These are phyloP conservation scores for Cygnus atratus DNA, from an alignment of 2,113 vertebrate species.

Conservation along the genomic window DNA sequence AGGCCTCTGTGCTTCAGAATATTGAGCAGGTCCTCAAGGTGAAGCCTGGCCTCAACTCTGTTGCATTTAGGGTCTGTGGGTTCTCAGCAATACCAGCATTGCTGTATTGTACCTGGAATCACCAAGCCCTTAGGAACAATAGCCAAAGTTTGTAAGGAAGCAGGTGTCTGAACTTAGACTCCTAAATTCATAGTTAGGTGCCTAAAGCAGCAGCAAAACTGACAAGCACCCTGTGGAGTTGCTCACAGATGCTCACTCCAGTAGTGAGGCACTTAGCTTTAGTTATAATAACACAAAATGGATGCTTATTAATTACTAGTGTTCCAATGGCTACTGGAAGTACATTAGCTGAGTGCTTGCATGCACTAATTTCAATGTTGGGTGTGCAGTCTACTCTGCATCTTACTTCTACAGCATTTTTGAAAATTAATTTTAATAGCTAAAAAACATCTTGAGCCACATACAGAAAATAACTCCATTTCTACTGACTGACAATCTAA, in stretches of 20 bases:
- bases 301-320: not conserved
- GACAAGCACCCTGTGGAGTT: not conserved
- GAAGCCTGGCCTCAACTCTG: slow-evolving; percentile 3
- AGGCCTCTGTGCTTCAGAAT: slow-evolving; percentile 19
- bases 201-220: slow-evolving; percentile 10
- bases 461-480: slow-evolving; percentile 73
- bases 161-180: not conserved
- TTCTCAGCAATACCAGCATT: slow-evolving; percentile 45
- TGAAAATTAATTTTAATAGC: slow-evolving; percentile 74
- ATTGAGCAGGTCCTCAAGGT: not conserved
- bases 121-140: slow-evolving; percentile 35
- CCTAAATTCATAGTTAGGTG: not conserved
- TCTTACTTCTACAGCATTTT: slow-evolving; percentile 63
- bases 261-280: slow-evolving; percentile 53
- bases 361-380: not conserved
- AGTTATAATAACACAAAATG: not conserved
- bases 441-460: slow-evolving; percentile 74
- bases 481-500: slow-evolving; percentile 74
- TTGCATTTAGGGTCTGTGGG: not conserved
- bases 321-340: not conserved
- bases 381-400: slow-evolving; percentile 63
- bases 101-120: not conserved
- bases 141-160: not conserved
- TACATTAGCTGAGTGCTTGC: not conserved
- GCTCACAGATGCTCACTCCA: slow-evolving; percentile 15